phyloP scores from a whole-genome alignment of 2,797 vertebrate genomes.

The Galaxias olidus region DNA sequence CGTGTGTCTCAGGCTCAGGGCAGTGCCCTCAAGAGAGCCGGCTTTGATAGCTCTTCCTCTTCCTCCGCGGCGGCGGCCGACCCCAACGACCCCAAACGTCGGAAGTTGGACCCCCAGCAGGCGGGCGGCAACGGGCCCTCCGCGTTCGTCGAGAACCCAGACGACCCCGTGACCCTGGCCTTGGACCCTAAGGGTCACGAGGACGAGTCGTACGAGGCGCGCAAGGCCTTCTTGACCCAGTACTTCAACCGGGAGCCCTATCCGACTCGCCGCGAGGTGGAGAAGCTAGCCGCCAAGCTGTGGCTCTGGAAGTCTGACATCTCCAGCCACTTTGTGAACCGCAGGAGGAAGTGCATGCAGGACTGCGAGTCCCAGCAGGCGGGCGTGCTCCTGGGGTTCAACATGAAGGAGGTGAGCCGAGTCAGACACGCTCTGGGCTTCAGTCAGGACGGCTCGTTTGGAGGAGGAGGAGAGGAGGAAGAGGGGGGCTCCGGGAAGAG shows the following conservation, averaged over 20 bases:
- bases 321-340: constrained; percentile 92
- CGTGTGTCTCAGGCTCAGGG: constrained; percentile 79
- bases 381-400: constrained; percentile 90
- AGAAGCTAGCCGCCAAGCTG: constrained; percentile 90
- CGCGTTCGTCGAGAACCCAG: constrained; percentile 84
- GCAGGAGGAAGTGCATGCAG: constrained; percentile 86
- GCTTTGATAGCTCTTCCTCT: constrained; percentile 73
- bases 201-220: constrained; percentile 90
- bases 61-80: too few relatives aligned
- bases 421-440: constrained; percentile 88
- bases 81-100: constrained; percentile 83
- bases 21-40: constrained; percentile 80
- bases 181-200: constrained; percentile 94
- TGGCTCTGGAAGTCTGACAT: constrained; percentile 99
- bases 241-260: constrained; percentile 94
- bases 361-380: constrained; percentile 86
- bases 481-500: constrained; percentile 61
- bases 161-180: constrained; percentile 87
- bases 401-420: constrained; percentile 88
- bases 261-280: constrained; percentile 87
- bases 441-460: constrained; percentile 68
- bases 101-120: constrained; percentile 79
- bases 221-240: constrained; percentile 92
- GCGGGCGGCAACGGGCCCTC: constrained; percentile 66
- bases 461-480: constrained; percentile 73